Conservation (phyloP, 2,797 vertebrate genomes). For the Aldrovandia affinis region DNA sequence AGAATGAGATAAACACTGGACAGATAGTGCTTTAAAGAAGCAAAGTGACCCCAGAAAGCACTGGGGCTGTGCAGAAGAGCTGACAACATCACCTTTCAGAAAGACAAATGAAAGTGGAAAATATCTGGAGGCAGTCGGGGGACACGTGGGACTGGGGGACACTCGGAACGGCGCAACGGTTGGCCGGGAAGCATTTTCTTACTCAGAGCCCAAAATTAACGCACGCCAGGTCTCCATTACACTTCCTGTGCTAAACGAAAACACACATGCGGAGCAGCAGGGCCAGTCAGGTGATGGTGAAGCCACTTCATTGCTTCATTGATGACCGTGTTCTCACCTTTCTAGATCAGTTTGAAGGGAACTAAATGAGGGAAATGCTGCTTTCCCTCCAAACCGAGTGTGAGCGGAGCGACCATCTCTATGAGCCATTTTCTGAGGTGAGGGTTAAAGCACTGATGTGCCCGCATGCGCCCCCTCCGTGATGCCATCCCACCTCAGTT, state of each 20-base stretch:
- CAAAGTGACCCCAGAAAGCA: slow-evolving; percentile 64
- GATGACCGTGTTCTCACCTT: background rate
- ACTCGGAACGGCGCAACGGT: slow-evolving; percentile 61
- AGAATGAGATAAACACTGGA: slow-evolving; percentile 23
- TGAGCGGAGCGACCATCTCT: background rate
- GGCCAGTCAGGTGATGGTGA: background rate
- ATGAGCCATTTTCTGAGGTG: background rate
- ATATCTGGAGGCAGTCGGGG: slow-evolving; percentile 67
- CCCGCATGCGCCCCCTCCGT: background rate
- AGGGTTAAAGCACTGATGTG: background rate
- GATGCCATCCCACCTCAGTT: background rate
- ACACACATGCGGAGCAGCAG: slow-evolving; percentile 15
- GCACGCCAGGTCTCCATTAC: slow-evolving; percentile 55
- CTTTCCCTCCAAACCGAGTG: background rate
- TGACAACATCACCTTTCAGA: slow-evolving; percentile 73
- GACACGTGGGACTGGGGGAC: slow-evolving; percentile 63
- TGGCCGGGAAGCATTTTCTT: slow-evolving; percentile 44
- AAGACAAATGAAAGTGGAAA: slow-evolving; percentile 76
- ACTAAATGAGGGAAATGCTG: background rate
- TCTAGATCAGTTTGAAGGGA: background rate
- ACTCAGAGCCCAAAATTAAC: slow-evolving; percentile 32
- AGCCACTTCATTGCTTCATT: background rate
- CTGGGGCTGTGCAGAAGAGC: slow-evolving; percentile 62
- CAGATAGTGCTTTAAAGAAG: slow-evolving; percentile 54
- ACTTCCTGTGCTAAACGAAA: slow-evolving; percentile 34